Evolutionary conservation across 2,888 invertebrate species (phyloP), one percentile per base, ranked within the genome.

Genomic region (Aleiodes leptofemur): DNA sequence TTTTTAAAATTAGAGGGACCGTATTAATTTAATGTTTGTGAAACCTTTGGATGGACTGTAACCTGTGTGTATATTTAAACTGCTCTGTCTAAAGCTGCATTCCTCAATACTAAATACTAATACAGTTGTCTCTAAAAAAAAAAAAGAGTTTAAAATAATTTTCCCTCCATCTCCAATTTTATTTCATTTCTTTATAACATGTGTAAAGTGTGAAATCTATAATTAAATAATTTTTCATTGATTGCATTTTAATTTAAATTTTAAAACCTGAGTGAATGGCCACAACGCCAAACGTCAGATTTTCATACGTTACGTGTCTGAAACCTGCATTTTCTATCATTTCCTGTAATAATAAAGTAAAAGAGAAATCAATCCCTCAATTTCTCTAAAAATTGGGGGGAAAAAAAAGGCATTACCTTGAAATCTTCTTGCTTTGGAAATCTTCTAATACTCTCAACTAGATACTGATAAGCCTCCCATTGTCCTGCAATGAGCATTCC

Each of bases 211-310:
- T 34, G 29, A 38, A 57, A 48, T 72, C 48, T n/a, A 16, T 55
- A 51, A 51, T 14, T 51, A 7, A 16, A 16, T 55, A n/a, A 16
- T n/a, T 56, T 31, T 43, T 9, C 11, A 43, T 43, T 43, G 43
- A 3, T 43, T 43, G 9, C 43, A 43, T 9, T 43, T 8, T 96
- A 80, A 97, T 90, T 43, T 8, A 96, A 80, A 97, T 90, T 91
- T 98, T 99, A 89, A 96, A 98, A 38, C 97, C 98, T 0, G 97
- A 97, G 90, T 99, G 99, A 87, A 99, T 98, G 61, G 98, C 95
- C 77, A 96, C 96, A 4, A 98, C 92, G 1, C 99, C 99, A 84
- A 96, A 94, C 1, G 96, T 95, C 74, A 99, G 90, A 91, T 99
- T 98, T 90, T 97, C 96, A 88, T 97, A 97, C 0, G 93, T 92